Percentiles rank a stretch among this genome's conserved stretches.
These are phyloP conservation scores for Fissipunctia ypsillon DNA, from an alignment of 2,888 invertebrate genomes.

Conservation along the genomic window DNA sequence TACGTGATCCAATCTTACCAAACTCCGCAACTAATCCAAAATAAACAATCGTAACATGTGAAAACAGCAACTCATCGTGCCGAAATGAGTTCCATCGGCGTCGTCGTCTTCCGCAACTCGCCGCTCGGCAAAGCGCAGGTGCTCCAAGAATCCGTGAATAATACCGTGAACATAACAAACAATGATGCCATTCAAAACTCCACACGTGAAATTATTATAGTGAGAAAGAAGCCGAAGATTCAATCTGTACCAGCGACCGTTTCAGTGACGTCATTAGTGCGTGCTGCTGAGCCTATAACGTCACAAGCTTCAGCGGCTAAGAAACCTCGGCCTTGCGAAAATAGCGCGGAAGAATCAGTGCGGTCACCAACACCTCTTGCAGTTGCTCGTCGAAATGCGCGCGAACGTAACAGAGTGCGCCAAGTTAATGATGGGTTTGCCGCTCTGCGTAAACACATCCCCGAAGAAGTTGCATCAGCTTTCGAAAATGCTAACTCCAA, in stretches of 20 bases:
- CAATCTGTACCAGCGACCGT: conserved; percentile 82
- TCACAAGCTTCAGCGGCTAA: conserved; percentile 80
- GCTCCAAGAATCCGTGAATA: conserved; percentile 92
- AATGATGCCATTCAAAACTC: conserved; percentile 81
- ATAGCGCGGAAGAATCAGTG: conserved; percentile 84
- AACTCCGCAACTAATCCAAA: conserved; percentile 75
- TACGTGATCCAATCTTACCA: conserved; percentile 77
- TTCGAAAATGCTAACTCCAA: conserved; percentile 92
- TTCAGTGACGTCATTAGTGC: conserved; percentile 87
- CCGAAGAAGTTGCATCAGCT: conserved; percentile 94
- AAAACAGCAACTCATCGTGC: conserved; percentile 80
- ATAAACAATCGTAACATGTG: conserved; percentile 84
- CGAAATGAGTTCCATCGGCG: conserved; percentile 91
- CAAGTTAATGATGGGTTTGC: conserved; percentile 98
- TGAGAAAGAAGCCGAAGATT: conserved; percentile 88
- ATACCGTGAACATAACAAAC: conserved; percentile 89
- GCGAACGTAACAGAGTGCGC: conserved; percentile 97
- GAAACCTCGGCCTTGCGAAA: conserved; percentile 83
- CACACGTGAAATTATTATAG: conserved; percentile 89
- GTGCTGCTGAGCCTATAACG: conserved; percentile 79
- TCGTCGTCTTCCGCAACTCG: conserved; percentile 91
- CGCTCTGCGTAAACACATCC: conserved; percentile 96
- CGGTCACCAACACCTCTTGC: conserved; percentile 94
- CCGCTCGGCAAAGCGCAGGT: conserved; percentile 91
- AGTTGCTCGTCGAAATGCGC: conserved; percentile 96